phyloP scores from a whole-genome alignment of 2,113 vertebrate species.

The Cyanocitta stelleri region DNA sequence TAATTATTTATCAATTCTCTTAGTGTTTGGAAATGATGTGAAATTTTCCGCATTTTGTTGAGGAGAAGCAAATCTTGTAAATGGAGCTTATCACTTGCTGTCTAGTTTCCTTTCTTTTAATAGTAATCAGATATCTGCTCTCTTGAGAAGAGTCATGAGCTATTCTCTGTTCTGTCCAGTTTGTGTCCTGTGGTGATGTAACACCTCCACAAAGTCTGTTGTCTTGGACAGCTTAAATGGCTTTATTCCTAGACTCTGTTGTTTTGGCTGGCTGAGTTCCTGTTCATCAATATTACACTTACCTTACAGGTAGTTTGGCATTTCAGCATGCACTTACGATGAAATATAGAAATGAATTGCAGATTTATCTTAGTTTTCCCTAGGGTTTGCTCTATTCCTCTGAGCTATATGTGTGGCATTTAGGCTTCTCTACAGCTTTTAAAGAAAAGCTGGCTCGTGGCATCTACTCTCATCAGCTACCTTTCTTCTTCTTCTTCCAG shows the following conservation, averaged over 20 bases:
- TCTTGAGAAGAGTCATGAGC: not conserved
- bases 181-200: slow-evolving; percentile 9
- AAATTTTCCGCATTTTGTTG: not conserved
- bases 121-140: slow-evolving; percentile 15
- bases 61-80: not conserved
- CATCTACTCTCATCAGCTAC: not conserved
- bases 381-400: not conserved
- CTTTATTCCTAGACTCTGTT: not conserved
- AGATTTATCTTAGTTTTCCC: not conserved
- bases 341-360: not conserved
- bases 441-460: not conserved
- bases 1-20: not conserved
- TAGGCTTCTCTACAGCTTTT: not conserved
- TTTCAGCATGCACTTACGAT: not conserved
- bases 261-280: slow-evolving; percentile 1
- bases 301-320: not conserved
- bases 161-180: slow-evolving; percentile 23
- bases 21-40: not conserved
- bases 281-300: not conserved
- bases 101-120: slow-evolving; percentile 5
- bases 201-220: slow-evolving; percentile 53
- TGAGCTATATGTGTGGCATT: not conserved
- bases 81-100: not conserved
- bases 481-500: not conserved
- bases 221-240: slow-evolving; percentile 7